These are phyloP conservation scores for Coenobita brevimanus DNA, from an alignment of 1,140 invertebrate species.

Conservation along the genomic window DNA sequence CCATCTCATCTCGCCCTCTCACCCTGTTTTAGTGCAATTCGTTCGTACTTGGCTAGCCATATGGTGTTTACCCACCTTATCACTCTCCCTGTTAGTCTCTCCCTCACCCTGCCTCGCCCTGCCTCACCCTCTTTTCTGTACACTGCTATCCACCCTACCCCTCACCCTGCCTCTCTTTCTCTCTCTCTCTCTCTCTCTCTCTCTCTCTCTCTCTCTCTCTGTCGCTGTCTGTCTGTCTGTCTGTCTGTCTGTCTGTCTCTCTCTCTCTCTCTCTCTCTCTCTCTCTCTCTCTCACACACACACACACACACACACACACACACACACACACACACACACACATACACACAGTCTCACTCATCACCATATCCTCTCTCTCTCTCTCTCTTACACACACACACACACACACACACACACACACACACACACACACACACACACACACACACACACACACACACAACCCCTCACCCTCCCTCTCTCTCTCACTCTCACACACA, in stretches of 20 bases:
- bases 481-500: neutral
- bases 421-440: neutral
- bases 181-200: constrained; percentile 1
- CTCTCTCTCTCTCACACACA: neutral
- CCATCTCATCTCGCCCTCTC: no score
- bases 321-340: no score
- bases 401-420: no score
- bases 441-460: no score
- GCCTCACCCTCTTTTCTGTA: no score
- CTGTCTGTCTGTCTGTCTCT: constrained; percentile 4
- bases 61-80: no score
- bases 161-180: constrained; percentile 12
- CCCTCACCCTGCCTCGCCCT: no score
- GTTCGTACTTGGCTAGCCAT: no score
- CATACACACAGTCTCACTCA: no score
- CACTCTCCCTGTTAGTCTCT: no score
- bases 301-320: no score
- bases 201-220: constrained; percentile 5
- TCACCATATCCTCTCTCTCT: neutral
- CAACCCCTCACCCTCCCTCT: neutral
- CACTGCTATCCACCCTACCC: neutral
- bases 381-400: neutral
- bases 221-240: neutral
- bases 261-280: constrained; percentile 20
- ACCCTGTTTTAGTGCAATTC: no score